Evolutionary conservation across 2,888 invertebrate genomes (phyloP).

Genomic region (Stramonita haemastoma): DNA sequence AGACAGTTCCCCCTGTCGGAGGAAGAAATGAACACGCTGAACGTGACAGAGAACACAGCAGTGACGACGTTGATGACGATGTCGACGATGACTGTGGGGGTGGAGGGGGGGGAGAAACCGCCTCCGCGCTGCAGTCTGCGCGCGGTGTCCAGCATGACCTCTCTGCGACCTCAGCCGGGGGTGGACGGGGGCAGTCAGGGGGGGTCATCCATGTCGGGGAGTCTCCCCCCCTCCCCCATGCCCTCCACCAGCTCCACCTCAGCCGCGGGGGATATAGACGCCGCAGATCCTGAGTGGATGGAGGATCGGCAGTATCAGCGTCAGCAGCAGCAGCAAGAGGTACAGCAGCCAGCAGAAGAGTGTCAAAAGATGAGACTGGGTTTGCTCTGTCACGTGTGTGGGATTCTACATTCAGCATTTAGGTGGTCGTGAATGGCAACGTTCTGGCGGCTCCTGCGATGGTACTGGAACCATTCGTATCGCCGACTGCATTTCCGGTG

Average conservation of each 20-base stretch:
- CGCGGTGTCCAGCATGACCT: background rate
- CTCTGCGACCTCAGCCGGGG: background rate
- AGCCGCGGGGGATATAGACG: conserved; percentile 61
- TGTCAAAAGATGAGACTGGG: conserved; percentile 30
- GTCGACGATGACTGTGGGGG: too few species aligned
- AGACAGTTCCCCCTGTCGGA: conserved; percentile 71
- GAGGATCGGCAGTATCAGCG: conserved; percentile 23
- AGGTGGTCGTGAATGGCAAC: too few species aligned
- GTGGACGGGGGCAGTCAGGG: conserved; percentile 37
- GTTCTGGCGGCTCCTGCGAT: too few species aligned
- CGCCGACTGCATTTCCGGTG: too few species aligned
- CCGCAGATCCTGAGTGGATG: conserved; percentile 74
- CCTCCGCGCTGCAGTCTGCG: conserved; percentile 4
- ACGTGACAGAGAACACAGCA: conserved; percentile 45
- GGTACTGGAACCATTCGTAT: too few species aligned
- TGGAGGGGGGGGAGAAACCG: background rate
- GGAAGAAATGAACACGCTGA: conserved; percentile 63
- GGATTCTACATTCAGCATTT: too few species aligned
- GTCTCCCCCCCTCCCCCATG: conserved; percentile 61
- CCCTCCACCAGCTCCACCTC: conserved; percentile 65
- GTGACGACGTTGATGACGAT: background rate
- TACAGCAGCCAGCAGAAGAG: conserved; percentile 11
- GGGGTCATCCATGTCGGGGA: conserved; percentile 47
- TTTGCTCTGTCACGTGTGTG: background rate
- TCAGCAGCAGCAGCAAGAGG: background rate